phyloP scores from a whole-genome alignment of 1,140 invertebrate species.

The Trinorchestia longiramus region DNA sequence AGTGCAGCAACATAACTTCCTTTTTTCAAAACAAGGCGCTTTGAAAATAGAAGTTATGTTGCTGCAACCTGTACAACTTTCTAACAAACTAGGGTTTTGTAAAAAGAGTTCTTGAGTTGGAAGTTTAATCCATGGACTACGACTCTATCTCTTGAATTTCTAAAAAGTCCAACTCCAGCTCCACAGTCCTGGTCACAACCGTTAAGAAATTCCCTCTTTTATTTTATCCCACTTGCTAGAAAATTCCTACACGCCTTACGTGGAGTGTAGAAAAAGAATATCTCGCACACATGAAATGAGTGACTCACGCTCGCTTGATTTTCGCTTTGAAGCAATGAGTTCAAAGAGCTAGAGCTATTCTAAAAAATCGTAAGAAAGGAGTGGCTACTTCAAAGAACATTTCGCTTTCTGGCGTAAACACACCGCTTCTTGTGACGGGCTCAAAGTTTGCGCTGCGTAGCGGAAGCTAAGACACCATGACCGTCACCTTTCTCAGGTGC shows the following conservation, averaged over 20 bases:
- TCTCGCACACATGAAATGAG: background rate
- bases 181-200: no score
- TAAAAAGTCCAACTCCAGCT: no score
- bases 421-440: background rate
- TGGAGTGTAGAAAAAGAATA: background rate
- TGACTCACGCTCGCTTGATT: background rate
- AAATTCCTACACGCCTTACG: background rate
- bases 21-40: no score
- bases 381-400: background rate
- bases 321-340: background rate
- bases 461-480: background rate
- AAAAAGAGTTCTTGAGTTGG: no score
- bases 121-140: no score
- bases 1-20: no score
- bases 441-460: background rate
- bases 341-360: background rate
- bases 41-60: no score
- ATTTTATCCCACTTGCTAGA: background rate
- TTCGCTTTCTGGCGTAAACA: background rate
- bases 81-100: no score
- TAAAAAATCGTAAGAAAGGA: background rate
- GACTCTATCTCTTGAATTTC: no score
- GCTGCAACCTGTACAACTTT: no score
- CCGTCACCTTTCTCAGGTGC: background rate
- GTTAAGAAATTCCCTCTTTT: no score